Evolutionary conservation across 2,113 vertebrate genomes (phyloP), one percentile per base, ranked within the genome.

Genomic region (Gnathonemus longibarbis): DNA sequence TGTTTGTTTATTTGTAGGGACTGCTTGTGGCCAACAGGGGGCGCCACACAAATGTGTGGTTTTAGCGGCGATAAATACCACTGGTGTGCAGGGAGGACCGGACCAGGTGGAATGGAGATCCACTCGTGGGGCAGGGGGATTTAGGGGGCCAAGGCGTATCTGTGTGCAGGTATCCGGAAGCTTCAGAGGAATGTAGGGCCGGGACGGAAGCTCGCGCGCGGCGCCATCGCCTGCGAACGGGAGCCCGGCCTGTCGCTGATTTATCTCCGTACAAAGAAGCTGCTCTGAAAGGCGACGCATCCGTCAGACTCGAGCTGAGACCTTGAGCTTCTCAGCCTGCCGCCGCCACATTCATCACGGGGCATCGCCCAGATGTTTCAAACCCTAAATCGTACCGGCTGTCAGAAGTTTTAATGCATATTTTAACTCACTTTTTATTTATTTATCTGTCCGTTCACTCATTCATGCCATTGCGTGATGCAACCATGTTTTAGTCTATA

Each of bases 291-390:
- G 93, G 93, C 89, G 92, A 90, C 89, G 89, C 94, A 94, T 94
- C 93, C 94, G 94, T 94, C 94, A 94, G 93, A 94, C 94, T 91
- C 13, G 45, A 92, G 93, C 93, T 92, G 93, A 93, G 94, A 92
- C 91, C 92, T 91, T 92, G 88, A 88, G 90, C 94, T 93, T 94
- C 93, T 94, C 93, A 85, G 89, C 91, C 21, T 92, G 39, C 91
- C 91, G 93, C 93, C 93, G 92, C 92, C 93, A 92, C 62, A 90
- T 53, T 9, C 90, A 90, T 94, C 94, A 80, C 93, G 21, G 90
- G 92, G 93, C 92, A 92, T 91, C 88, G 88, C 92, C 94, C 95
- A 95, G 95, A 95, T 95, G 95, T 95, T 96, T 93, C 93, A 91
- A 92, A 93, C 94, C 94, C 93, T 94, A 88, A 5, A 2, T 66